These are phyloP conservation scores for Cylindroiulus punctatus DNA, from an alignment of 2,888 invertebrate species.

Conservation along the genomic window DNA sequence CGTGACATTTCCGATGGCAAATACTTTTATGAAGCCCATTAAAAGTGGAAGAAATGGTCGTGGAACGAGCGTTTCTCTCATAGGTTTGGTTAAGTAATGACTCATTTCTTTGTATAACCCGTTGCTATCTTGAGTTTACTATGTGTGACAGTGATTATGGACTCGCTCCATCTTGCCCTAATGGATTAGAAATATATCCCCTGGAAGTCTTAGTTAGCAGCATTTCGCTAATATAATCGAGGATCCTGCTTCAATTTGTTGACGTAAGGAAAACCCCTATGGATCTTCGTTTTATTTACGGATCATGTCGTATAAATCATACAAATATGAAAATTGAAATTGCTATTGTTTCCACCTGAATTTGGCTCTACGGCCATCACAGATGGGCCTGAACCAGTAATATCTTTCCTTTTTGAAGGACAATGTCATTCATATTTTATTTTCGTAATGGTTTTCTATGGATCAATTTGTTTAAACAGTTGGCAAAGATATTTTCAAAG, in stretches of 20 bases:
- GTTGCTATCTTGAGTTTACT: conserved; percentile 40
- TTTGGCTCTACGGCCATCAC: too few species aligned
- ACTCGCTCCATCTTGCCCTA: conserved; percentile 43
- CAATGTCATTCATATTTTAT: too few species aligned
- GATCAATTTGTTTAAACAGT: too few species aligned
- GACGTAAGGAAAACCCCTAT: neutral
- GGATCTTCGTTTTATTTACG: neutral
- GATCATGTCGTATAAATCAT: neutral
- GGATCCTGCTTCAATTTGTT: neutral
- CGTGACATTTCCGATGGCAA: conserved; percentile 48
- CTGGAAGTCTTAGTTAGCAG: conserved; percentile 27
- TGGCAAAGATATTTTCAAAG: too few species aligned
- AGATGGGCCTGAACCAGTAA: too few species aligned
- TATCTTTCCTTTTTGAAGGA: too few species aligned
- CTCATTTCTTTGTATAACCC: conserved; percentile 48
- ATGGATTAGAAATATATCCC: conserved; percentile 50
- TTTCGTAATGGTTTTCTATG: too few species aligned
- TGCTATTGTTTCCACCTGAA: neutral
- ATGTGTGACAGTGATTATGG: conserved; percentile 49
- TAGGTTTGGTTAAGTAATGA: conserved; percentile 49
- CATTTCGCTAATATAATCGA: conserved; percentile 34
- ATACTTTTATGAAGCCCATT: conserved; percentile 48
- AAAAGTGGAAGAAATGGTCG: conserved; percentile 48
- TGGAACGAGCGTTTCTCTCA: conserved; percentile 47
- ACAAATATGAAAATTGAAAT: neutral